Conservation (phyloP, 2,797 vertebrate genomes). For the Netta rufina region DNA sequence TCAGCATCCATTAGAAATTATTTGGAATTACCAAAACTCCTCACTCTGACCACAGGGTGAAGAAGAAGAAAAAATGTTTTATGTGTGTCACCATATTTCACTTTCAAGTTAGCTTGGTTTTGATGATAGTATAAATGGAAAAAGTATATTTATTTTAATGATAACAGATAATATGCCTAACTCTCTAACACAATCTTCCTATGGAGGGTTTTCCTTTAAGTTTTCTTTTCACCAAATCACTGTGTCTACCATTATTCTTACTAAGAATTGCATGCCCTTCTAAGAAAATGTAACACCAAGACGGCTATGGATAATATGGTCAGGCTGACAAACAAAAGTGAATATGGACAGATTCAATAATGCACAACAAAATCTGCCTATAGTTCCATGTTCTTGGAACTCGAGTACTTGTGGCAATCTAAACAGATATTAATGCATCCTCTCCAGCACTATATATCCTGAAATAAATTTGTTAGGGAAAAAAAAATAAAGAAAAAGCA, state of each 20-base stretch:
- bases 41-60: background rate
- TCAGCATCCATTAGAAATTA: background rate
- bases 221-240: background rate
- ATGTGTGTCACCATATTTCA: background rate
- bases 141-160: conserved; percentile 7
- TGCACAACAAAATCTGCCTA: background rate
- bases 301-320: background rate
- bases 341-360: background rate
- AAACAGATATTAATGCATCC: background rate
- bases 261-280: background rate
- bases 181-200: background rate
- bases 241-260: background rate
- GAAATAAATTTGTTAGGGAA: background rate
- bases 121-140: background rate
- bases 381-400: background rate
- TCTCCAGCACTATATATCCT: background rate
- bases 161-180: conserved; percentile 8
- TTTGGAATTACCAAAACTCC: background rate
- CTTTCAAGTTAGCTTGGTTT: background rate
- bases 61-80: conserved; percentile 13
- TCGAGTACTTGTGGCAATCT: background rate
- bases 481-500: background rate
- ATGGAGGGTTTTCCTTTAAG: background rate
- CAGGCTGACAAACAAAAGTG: background rate
- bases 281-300: background rate